Evolutionary conservation across 2,888 invertebrate species (phyloP).

Genomic region (Brenthis ino): DNA sequence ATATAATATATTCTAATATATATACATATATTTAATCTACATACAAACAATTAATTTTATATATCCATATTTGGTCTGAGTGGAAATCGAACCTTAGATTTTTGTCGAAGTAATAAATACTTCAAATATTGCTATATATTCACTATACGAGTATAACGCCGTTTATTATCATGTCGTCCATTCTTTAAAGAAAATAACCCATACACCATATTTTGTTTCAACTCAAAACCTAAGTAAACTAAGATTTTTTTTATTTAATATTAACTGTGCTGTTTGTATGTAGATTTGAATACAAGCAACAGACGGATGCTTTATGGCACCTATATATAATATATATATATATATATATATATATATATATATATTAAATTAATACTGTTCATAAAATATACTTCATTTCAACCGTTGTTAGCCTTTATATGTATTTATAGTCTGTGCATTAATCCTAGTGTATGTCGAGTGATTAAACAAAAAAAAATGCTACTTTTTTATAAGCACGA

Average conservation of each 20-base stretch:
- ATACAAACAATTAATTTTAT: constrained; percentile 1
- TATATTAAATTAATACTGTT: constrained; percentile 28
- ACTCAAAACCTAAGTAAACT: too few species aligned
- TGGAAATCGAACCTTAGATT: too few species aligned
- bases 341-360: too few species aligned
- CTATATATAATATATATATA: constrained; percentile 15
- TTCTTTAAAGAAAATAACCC: too few species aligned
- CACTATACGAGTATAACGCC: too few species aligned
- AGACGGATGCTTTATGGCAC: constrained; percentile 26
- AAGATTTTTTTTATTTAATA: too few species aligned
- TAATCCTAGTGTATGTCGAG: neutral
- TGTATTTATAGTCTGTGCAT: constrained; percentile 3
- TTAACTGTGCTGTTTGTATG: neutral
- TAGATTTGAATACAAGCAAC: neutral
- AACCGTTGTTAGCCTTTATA: neutral
- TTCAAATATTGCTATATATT: too few species aligned
- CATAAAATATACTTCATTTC: constrained; percentile 16
- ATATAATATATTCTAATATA: neutral
- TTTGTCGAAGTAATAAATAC: too few species aligned
- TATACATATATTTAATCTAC: neutral
- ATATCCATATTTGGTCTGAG: neutral
- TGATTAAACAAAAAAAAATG: neutral
- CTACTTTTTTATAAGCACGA: neutral
- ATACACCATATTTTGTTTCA: too few species aligned
- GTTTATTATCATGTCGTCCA: too few species aligned